These are phyloP conservation scores for Pelusios castaneus DNA, from an alignment of 2,113 vertebrate species.

Conservation along the genomic window DNA sequence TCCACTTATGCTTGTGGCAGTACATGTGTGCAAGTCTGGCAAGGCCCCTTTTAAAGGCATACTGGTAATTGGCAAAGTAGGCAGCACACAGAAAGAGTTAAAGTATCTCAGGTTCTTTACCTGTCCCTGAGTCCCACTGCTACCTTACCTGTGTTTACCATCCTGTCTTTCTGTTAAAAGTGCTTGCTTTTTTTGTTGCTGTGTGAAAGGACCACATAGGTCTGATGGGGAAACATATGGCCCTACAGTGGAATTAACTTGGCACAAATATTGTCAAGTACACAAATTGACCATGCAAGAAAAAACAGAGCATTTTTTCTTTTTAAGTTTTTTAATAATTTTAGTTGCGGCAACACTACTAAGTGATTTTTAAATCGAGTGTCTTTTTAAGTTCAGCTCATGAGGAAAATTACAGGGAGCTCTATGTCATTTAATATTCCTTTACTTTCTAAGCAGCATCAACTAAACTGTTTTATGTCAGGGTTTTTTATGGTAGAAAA, in stretches of 20 bases:
- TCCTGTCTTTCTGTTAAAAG: rapidly evolving
- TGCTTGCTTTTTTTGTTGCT: not conserved
- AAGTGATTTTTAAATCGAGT: not conserved
- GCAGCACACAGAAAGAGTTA: too few relatives aligned
- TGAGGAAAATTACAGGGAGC: not conserved
- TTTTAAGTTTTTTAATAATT: not conserved
- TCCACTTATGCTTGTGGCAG: rapidly evolving
- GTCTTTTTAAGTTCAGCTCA: not conserved
- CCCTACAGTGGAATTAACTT: not conserved
- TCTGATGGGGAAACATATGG: not conserved
- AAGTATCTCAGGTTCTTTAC: too few relatives aligned
- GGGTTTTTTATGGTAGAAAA: not conserved
- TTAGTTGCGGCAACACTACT: not conserved
- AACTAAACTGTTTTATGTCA: not conserved
- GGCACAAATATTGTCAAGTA: not conserved
- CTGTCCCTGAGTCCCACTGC: too few relatives aligned
- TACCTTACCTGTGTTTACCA: not conserved
- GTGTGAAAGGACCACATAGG: rapidly evolving
- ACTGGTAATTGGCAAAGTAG: rapidly evolving
- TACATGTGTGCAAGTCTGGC: rapidly evolving
- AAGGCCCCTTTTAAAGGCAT: not conserved
- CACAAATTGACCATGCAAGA: not conserved
- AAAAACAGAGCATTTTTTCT: not conserved
- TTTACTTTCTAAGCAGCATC: not conserved
- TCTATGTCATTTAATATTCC: not conserved